Evolutionary conservation across 2,888 invertebrate genomes (phyloP).

Genomic region (Meghimatium bilineatum): DNA sequence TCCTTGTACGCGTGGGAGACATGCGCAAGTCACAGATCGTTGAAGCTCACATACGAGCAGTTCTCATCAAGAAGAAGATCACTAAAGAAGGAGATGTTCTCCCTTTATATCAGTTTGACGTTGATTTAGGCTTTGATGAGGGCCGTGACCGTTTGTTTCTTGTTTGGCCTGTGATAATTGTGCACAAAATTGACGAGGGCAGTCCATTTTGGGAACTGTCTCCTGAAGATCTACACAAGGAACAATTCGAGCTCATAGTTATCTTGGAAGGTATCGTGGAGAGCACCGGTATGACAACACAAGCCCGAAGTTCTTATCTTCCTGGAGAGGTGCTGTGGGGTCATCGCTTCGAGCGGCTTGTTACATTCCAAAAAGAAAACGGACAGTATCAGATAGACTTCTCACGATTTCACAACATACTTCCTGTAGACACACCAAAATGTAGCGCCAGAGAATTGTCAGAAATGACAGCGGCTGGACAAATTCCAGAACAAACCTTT

Average conservation of each 20-base stretch:
- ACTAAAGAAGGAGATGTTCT: slow-evolving; percentile 94
- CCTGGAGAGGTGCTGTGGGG: slow-evolving; percentile 78
- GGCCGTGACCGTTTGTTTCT: slow-evolving; percentile 96
- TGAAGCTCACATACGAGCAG: slow-evolving; percentile 96
- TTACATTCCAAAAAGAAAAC: slow-evolving; percentile 77
- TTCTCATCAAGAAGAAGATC: slow-evolving; percentile 94
- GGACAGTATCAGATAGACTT: slow-evolving; percentile 77
- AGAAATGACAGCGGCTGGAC: slow-evolving; percentile 64
- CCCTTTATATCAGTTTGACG: slow-evolving; percentile 95
- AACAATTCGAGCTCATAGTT: slow-evolving; percentile 96
- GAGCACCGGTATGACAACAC: slow-evolving; percentile 84
- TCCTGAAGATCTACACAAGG: slow-evolving; percentile 92
- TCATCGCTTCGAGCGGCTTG: slow-evolving; percentile 76
- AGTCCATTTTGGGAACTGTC: slow-evolving; percentile 94
- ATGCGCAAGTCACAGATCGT: slow-evolving; percentile 96
- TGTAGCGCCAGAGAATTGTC: slow-evolving; percentile 75
- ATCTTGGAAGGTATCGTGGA: slow-evolving; percentile 95
- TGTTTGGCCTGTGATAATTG: slow-evolving; percentile 98
- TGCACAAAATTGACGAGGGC: slow-evolving; percentile 93
- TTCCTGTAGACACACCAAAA: slow-evolving; percentile 75
- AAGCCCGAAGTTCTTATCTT: slow-evolving; percentile 79
- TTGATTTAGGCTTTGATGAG: slow-evolving; percentile 92
- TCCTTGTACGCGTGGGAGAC: slow-evolving; percentile 97
- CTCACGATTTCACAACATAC: slow-evolving; percentile 76
- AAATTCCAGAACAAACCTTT: slow-evolving; percentile 61